Percentiles rank a stretch among this genome's conserved stretches.
phyloP scores from a whole-genome alignment of 2,888 invertebrate genomes.

The Tipula confusa region DNA sequence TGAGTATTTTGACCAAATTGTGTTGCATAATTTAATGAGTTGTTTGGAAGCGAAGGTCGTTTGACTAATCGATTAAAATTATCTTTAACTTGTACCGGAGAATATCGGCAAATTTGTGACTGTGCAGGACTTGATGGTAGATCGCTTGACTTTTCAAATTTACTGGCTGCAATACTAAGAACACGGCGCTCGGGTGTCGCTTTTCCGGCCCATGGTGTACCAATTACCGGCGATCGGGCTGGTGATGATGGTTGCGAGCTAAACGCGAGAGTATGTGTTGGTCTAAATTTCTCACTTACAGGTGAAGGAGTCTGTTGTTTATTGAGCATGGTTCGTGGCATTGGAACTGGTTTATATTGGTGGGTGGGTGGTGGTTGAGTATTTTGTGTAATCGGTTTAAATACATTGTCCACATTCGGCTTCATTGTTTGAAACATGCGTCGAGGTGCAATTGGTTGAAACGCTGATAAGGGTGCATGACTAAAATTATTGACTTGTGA shows the following conservation, averaged over 20 bases:
- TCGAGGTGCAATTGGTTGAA: slow-evolving; percentile 56
- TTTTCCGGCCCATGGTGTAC: slow-evolving; percentile 52
- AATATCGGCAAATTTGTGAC: slow-evolving; percentile 31
- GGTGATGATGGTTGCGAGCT: slow-evolving; percentile 38
- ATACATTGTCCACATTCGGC: slow-evolving; percentile 39
- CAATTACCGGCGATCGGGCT: slow-evolving; percentile 40
- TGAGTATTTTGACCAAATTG: slow-evolving; percentile 39
- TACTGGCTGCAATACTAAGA: slow-evolving; percentile 53
- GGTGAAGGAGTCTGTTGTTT: background rate
- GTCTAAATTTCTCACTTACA: background rate
- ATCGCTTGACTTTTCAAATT: slow-evolving; percentile 52
- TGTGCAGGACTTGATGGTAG: background rate
- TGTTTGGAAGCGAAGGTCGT: slow-evolving; percentile 47
- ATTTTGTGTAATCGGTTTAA: slow-evolving; percentile 30
- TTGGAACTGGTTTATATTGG: slow-evolving; percentile 33
- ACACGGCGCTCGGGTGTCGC: slow-evolving; percentile 50
- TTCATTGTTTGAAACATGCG: slow-evolving; percentile 40
- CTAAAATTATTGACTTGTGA: slow-evolving; percentile 63
- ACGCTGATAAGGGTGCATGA: slow-evolving; percentile 72
- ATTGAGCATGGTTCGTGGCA: slow-evolving; percentile 33
- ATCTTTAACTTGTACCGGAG: slow-evolving; percentile 32
- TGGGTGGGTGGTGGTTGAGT: background rate
- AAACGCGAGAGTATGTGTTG: background rate
- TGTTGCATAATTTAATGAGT: slow-evolving; percentile 35
- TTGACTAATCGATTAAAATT: slow-evolving; percentile 36